A percentile compares a stretch with the other conserved stretches of the same genome.
These are phyloP conservation scores for Thysanoteuthis rhombus DNA, from an alignment of 2,888 invertebrate genomes.

Conservation along the genomic window DNA sequence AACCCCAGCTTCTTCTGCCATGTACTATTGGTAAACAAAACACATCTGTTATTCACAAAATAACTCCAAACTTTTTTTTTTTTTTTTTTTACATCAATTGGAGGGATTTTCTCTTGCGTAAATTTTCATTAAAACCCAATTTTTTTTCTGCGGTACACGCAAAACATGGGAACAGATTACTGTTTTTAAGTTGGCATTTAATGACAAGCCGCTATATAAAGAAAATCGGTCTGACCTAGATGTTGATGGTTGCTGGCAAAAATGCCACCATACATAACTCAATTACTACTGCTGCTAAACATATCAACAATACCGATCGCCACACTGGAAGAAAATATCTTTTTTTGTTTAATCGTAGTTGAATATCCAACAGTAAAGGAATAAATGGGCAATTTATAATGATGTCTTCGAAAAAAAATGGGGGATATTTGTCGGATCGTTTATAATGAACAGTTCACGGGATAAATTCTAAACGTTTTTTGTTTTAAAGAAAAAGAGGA, in stretches of 20 bases:
- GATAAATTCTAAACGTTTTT: too few relatives aligned
- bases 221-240: slow-evolving; percentile 24
- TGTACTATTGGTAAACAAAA: not conserved
- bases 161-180: not conserved
- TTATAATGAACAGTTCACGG: too few relatives aligned
- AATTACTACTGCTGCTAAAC: not conserved
- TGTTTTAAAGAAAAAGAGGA: too few relatives aligned
- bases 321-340: not conserved
- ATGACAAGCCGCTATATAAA: not conserved
- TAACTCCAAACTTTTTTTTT: not conserved
- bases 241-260: slow-evolving; percentile 18
- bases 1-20: not conserved
- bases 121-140: not conserved
- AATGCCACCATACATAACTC: not conserved
- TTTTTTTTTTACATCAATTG: not conserved
- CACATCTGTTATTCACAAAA: not conserved
- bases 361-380: not conserved
- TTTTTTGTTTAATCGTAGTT: too few relatives aligned
- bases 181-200: not conserved
- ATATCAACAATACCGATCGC: not conserved
- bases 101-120: not conserved
- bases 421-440: too few relatives aligned
- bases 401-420: not conserved
- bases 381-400: not conserved
- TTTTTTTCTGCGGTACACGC: not conserved